Evolutionary conservation across 2,797 vertebrate species (phyloP).

Genomic region (Antennarius maculatus): DNA sequence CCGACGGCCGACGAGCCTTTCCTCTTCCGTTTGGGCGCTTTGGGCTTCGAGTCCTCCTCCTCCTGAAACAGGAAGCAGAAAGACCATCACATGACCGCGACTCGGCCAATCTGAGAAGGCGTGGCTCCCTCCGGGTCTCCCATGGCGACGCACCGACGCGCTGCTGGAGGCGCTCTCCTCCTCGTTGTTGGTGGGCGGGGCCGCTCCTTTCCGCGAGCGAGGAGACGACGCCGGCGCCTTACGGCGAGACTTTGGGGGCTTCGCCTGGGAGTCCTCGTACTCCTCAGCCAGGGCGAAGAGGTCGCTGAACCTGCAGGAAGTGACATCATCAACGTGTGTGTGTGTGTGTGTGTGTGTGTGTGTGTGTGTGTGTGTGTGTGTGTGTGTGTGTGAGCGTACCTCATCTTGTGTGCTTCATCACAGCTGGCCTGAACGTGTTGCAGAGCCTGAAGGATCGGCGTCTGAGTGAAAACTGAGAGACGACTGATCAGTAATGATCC

Average conservation of each 20-base stretch:
- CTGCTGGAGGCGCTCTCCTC: constrained; percentile 92
- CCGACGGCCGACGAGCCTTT: constrained; percentile 93
- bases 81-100: neutral
- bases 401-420: constrained; percentile 96
- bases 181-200: constrained; percentile 88
- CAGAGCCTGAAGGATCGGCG: constrained; percentile 84
- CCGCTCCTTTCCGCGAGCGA: constrained; percentile 86
- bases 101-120: too few relatives aligned
- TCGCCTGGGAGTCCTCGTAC: constrained; percentile 91
- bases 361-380: constrained; percentile 10
- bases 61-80: constrained; percentile 77
- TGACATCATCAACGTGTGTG: constrained; percentile 13
- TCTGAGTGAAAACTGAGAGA: constrained; percentile 81
- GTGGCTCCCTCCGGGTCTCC: too few relatives aligned
- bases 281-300: constrained; percentile 94
- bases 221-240: constrained; percentile 89
- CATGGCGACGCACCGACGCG: constrained; percentile 83
- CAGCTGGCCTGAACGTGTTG: constrained; percentile 98
- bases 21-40: constrained; percentile 92
- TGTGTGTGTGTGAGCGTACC: constrained; percentile 71
- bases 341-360: neutral
- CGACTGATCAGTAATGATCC: neutral
- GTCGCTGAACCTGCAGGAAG: constrained; percentile 87
- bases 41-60: constrained; percentile 94
- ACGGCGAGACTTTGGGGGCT: constrained; percentile 90